Base-by-base conservation (phyloP, 1,140 invertebrate genomes). In the Drosophila pruinosa region DNA sequence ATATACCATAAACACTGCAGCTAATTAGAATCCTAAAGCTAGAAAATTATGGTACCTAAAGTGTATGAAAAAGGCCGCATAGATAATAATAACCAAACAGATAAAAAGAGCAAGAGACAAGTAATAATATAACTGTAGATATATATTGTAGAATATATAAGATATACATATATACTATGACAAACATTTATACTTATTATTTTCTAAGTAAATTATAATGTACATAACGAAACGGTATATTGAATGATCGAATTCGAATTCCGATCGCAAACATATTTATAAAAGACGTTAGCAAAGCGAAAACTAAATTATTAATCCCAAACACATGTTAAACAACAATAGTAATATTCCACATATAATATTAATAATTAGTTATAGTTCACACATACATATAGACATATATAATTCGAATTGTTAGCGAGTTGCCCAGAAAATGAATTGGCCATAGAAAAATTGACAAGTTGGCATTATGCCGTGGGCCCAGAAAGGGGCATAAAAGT, bases 41-140 rank as follows among this genome's bases (percentile, higher is more conserved):
- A 85, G 73, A 75, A 53, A 70, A 79, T 80, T 85, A 76, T 75
- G 78, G 80, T 85, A 85, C 80, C 80, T 85, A 80, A 85, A 50
- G 63, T 72, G 76, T 75, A 83, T 69, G 56, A 67, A 59, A 36
- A 52, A 21, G 38, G 47, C 48, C 63, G 62, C 56, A 75, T 78
- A 79, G 76, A 69, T 64, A 65, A 57, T 75, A 71, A 72, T 45
- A 36, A 67, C 48, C 74, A 45, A 61, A 65, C 61, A 53, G 14
- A 39, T 38, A 31, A 4, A 56, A 2, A 10, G 26, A 65, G 2
- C 52, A 53, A 53, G 24, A 26, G 54, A 26, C n/a, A 63, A 88
- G 48, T 68, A 80, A 64, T 65, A 45, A 64, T 22, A 82, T 82
- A 78, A 78, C 48, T 86, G 83, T 88, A 88, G 82, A 88, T 88